Evolutionary conservation across 2,888 invertebrate genomes (phyloP), one percentile per base, ranked within the genome.

Genomic region (Brachypalpus laphriformis): DNA sequence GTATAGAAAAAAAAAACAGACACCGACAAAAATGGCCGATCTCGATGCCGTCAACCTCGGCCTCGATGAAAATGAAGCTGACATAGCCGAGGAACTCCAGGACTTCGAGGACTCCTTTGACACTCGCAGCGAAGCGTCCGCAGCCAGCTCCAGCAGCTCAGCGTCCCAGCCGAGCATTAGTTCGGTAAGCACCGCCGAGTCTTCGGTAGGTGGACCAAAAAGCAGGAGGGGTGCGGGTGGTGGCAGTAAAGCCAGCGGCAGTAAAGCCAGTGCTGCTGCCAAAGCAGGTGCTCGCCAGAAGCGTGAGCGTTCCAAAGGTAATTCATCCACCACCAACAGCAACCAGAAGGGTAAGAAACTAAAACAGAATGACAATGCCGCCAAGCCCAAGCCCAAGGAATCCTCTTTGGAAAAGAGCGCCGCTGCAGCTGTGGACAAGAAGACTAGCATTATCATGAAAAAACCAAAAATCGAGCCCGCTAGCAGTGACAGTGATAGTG

Each of bases 81-180:
- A 96, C 91, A 96, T 96, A 91, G 95, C 95, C 54, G 96, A 96
- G 90, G 96, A 96, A 90, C 92, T 96, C 86, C 96, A 96, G 91
- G 94, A 96, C 91, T 96, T 96, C 89, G 92, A 90, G 74, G 90
- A 92, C 83, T 90, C 91, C 5, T 97, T 96, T 89, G 97, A 97
- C 91, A 97, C 96, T 2, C 93, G 96, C 9, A 98, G 98, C 91
- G 98, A 98, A 93, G 97, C 97, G 31, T 97, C 97, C 63, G 97
- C 97, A 87, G 91, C 91, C 0, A 95, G 96, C 3, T 95, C 95
- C 86, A 90, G 90, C 61, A 90, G 91, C 3, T 94, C 94, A 74
- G 94, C 95, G 1, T 95, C 94, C 89, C 94, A 95, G 86, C 96
- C 96, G 6, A 96, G 96, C 89, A 96, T 96, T 80, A 96, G 96